Evolutionary conservation across 2,113 vertebrate species (phyloP), one percentile per base, ranked within the genome.

Genomic region (Oceanodroma tethys): DNA sequence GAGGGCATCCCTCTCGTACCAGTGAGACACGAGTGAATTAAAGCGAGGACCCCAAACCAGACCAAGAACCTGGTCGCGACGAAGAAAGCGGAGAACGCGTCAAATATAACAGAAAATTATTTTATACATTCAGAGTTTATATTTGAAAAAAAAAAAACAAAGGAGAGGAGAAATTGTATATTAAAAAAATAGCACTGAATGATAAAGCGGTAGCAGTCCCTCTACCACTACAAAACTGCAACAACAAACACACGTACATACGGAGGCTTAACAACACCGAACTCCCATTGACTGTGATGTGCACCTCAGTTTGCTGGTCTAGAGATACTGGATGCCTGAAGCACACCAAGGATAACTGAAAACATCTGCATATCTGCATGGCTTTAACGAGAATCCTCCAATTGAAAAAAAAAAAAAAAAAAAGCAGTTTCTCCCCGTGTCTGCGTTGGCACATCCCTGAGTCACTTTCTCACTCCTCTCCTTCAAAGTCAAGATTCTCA

Each of bases 391-490:
- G 96, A 94, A 81, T 86, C 96, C 92, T 81, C 27, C 43, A 43
- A 9, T 17, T 38, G 85, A 27, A 21, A 18, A 48, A 94, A 62
- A 97, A 11, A 10, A 34, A 21, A 18, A n/a, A n/a, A n/a, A 36
- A 93, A 65, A 97, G 92, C 81, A 0, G 36, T 53, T 70, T 59
- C 70, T 95, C 95, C 84, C 93, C 68, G 40, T 56, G 91, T 94
- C 94, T 84, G 87, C 70, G 9, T 93, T 94, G 97, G 97, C 98
- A 96, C 98, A 91, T 98, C 98, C 98, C 97, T 96, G 98, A 98
- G 98, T 98, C 97, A 89, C 94, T 7, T 59, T 53, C 83, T 50
- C 79, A 67, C 95, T 96, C 96, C 95, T 89, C 88, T 88, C 93
- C n/a, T 56, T 94, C 75, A 10, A 59, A 85, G 65, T 80, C 85